Evolutionary conservation across 1,140 invertebrate species (phyloP).

Genomic region (Diploscapter pachys): DNA sequence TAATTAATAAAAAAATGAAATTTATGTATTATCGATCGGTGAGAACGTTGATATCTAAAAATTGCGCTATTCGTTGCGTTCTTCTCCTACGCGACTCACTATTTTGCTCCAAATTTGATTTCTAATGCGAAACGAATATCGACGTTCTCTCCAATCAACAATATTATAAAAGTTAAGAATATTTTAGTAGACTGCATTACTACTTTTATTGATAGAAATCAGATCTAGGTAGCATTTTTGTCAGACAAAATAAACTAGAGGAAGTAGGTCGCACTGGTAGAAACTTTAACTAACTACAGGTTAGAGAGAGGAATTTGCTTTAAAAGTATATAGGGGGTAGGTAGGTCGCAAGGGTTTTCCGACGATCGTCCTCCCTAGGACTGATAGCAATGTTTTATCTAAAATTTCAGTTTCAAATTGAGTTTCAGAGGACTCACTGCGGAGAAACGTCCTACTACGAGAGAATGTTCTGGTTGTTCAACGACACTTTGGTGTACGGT

Average conservation of each 20-base stretch:
- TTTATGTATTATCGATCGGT: too few relatives aligned
- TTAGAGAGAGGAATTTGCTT: too few relatives aligned
- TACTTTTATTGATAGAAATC: not conserved
- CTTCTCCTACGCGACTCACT: too few relatives aligned
- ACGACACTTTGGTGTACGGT: slow-evolving; percentile 28
- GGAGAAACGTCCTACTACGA: slow-evolving; percentile 14
- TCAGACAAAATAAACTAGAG: too few relatives aligned
- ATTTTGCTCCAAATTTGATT: not conserved
- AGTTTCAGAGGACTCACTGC: slow-evolving; percentile 6
- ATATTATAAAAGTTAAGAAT: not conserved
- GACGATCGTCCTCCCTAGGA: not conserved
- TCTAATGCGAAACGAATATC: not conserved
- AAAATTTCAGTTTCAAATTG: too few relatives aligned
- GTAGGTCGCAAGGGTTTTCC: not conserved
- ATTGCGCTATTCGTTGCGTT: too few relatives aligned
- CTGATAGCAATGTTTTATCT: too few relatives aligned
- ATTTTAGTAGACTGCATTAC: not conserved
- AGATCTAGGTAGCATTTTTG: not conserved
- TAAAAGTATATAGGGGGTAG: too few relatives aligned
- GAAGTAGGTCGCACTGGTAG: too few relatives aligned
- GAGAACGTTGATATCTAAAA: not conserved
- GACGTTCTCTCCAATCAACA: too few relatives aligned
- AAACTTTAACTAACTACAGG: too few relatives aligned
- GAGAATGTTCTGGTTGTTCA: slow-evolving; percentile 22
- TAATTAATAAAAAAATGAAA: too few relatives aligned